Conservation (phyloP, 2,797 vertebrate species). For the Micromesistius poutassou region DNA sequence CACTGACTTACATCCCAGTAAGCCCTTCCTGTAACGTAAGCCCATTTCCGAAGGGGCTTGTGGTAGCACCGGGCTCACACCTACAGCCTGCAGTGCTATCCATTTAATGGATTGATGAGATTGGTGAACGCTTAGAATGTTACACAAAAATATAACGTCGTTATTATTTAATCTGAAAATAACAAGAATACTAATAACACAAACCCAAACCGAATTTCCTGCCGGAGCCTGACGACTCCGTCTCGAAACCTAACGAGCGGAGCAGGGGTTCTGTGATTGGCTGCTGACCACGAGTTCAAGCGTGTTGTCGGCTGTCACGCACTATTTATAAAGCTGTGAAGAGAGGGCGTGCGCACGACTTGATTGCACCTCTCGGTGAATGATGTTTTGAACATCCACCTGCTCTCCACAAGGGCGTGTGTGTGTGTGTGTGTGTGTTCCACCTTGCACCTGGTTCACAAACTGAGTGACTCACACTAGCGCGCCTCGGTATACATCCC, state of each 20-base stretch:
- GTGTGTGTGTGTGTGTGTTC: background rate
- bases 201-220: background rate
- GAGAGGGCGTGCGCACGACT: slow-evolving; percentile 39
- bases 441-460: background rate
- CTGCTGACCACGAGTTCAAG: background rate
- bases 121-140: background rate
- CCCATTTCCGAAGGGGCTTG: background rate
- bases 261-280: slow-evolving; percentile 22
- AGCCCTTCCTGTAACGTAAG: too few species aligned
- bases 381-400: slow-evolving; percentile 9
- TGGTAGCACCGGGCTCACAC: background rate
- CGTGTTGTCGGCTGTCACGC: slow-evolving; percentile 41
- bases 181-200: background rate
- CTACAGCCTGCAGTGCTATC: background rate
- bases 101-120: background rate
- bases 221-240: slow-evolving; percentile 16
- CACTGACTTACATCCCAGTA: too few species aligned
- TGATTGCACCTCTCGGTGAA: slow-evolving; percentile 11
- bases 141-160: background rate
- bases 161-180: background rate
- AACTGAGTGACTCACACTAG: background rate
- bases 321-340: slow-evolving; percentile 67
- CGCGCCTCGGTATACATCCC: too few species aligned
- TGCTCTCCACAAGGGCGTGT: slow-evolving; percentile 1
- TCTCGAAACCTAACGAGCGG: slow-evolving; percentile 31